Conservation (phyloP, 2,888 invertebrate species). For the Mallateleia sp. region DNA sequence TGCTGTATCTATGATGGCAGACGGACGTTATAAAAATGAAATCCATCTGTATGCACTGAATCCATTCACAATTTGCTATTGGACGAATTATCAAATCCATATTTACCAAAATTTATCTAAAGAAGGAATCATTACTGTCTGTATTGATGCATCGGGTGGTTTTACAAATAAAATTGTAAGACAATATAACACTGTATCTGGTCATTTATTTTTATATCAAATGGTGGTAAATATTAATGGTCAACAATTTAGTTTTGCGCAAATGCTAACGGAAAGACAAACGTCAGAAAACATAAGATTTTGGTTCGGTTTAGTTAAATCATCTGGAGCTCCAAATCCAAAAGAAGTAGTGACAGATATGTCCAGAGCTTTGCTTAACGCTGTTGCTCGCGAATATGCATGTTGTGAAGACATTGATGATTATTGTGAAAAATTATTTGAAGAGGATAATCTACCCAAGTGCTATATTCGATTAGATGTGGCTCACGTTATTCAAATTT, state of each 20-base stretch:
- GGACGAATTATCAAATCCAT: conserved; percentile 68
- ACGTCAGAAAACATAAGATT: neutral
- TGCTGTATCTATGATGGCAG: conserved; percentile 53
- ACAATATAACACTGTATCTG: neutral
- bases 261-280: conserved; percentile 18
- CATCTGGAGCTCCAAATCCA: conserved; percentile 49
- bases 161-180: conserved; percentile 28
- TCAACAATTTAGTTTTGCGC: conserved; percentile 22
- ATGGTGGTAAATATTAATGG: neutral
- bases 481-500: conserved; percentile 59
- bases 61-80: conserved; percentile 74
- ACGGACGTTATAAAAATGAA: conserved; percentile 21
- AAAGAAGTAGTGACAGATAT: conserved; percentile 44
- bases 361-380: conserved; percentile 54
- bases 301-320: neutral
- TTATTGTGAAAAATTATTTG: conserved; percentile 39
- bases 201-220: neutral
- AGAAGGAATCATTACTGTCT: conserved; percentile 12
- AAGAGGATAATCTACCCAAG: conserved; percentile 15
- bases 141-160: conserved; percentile 76
- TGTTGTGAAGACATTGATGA: conserved; percentile 46
- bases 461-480: conserved; percentile 70
- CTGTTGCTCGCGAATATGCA: conserved; percentile 35
- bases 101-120: conserved; percentile 56
- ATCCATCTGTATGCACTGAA: conserved; percentile 21